phyloP scores from a whole-genome alignment of 2,888 invertebrate species.

The Nezara viridula region DNA sequence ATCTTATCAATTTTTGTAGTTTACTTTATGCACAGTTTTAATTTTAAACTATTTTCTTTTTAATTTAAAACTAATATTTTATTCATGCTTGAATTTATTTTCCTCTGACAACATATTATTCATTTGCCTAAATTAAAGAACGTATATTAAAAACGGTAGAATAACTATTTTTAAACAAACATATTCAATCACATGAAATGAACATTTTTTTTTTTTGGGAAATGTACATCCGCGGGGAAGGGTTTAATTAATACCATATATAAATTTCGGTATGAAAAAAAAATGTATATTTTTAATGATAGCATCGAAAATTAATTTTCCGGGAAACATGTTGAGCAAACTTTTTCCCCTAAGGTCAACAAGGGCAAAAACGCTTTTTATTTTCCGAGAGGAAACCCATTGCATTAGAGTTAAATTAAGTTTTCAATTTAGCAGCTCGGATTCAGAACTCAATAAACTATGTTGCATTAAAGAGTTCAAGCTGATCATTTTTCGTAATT shows the following conservation, averaged over 20 bases:
- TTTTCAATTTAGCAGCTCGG: not conserved
- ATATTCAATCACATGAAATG: not conserved
- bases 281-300: not conserved
- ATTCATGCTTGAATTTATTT: too few species aligned
- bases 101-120: too few species aligned
- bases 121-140: not conserved
- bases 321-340: constrained; percentile 25
- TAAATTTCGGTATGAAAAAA: not conserved
- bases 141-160: not conserved
- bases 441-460: not conserved
- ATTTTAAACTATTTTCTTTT: too few species aligned
- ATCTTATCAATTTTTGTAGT: too few species aligned
- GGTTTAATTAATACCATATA: not conserved
- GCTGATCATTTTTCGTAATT: not conserved
- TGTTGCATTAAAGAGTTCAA: not conserved
- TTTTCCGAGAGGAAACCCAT: not conserved
- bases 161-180: not conserved
- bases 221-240: not conserved
- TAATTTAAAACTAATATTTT: too few species aligned
- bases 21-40: too few species aligned
- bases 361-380: not conserved
- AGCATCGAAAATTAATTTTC: constrained; percentile 33
- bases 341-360: constrained; percentile 2
- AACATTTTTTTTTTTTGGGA: not conserved
- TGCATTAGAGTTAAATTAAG: constrained; percentile 26